Evolutionary conservation across 2,113 vertebrate genomes (phyloP).

Genomic region (Fregata magnificens): DNA sequence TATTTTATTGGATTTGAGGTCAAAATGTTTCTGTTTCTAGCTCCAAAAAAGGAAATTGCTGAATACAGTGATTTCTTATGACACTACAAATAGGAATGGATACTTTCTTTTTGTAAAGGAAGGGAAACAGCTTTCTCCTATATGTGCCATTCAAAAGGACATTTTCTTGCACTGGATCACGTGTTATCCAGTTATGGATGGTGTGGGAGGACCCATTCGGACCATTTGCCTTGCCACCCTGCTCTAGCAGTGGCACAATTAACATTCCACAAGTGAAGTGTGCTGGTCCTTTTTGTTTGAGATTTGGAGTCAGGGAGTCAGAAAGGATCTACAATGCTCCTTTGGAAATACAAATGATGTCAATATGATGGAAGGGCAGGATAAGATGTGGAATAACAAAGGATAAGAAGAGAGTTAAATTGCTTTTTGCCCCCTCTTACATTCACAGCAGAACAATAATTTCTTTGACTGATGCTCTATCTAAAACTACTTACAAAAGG

Average conservation of each 20-base stretch:
- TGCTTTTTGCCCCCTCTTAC: not conserved
- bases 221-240: not conserved
- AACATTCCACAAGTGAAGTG: not conserved
- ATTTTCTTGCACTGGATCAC: not conserved
- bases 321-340: not conserved
- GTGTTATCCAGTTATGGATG: not conserved
- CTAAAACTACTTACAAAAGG: not conserved
- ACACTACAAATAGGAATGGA: not conserved
- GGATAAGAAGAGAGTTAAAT: not conserved
- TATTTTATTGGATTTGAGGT: not conserved
- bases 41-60: not conserved
- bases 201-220: not conserved
- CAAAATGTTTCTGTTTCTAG: not conserved
- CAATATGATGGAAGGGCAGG: not conserved
- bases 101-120: not conserved
- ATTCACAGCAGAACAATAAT: not conserved
- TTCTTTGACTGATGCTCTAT: not conserved
- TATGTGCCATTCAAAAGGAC: not conserved
- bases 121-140: not conserved
- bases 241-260: not conserved
- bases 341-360: not conserved
- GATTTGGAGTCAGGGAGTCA: not conserved
- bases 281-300: not conserved
- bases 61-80: not conserved
- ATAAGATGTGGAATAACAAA: not conserved